Base-by-base conservation (phyloP, 2,888 invertebrate species). In the Drosophila limbata region DNA sequence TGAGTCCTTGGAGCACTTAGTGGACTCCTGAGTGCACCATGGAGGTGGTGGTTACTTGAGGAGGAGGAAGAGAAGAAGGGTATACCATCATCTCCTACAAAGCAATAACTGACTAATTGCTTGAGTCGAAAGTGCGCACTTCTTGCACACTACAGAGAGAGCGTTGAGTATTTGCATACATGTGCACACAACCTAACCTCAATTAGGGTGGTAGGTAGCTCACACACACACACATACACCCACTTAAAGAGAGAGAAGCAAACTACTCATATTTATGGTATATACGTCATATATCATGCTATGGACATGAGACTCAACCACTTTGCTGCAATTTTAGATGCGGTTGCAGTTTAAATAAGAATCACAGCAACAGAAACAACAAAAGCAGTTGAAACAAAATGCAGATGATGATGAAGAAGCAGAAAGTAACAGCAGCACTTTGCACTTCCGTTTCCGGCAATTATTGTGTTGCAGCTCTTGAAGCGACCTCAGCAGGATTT, bases 401-500 rank as follows among this genome's bases (percentile, higher is more conserved):
- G 17, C 25, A 37, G 35, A 37, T 35, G 31, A 9, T 17, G 35
- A 21, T 28, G 13, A 45, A 40, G 9, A 37, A 37, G 55, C 31
- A 19, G 51, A 69, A 71, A 78, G 76, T 67, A 77, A 71, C 80
- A 74, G 84, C 84, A 85, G 80, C 86, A 87, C 88, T 84, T 89
- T 78, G 81, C 87, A 84, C 84, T 89, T 84, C 84, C 84, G 84
- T 89, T 89, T 84, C 89, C 84, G 87, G 89, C 84, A 84, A 84
- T 84, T 84, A 84, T 84, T 76, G 61, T 73, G 62, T 60, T 71
- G 61, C 48, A 62, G 72, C 57, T 56, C 66, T 70, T 47, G 47
- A 51, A 40, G 78, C 73, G 61, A 60, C 48, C 79, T 55, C 57
- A 44, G 55, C 70, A 61, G 69, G 40, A 75, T 73, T 84, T 72